Evolutionary conservation across 1,140 invertebrate genomes (phyloP).

Genomic region (Ectropis grisescens): DNA sequence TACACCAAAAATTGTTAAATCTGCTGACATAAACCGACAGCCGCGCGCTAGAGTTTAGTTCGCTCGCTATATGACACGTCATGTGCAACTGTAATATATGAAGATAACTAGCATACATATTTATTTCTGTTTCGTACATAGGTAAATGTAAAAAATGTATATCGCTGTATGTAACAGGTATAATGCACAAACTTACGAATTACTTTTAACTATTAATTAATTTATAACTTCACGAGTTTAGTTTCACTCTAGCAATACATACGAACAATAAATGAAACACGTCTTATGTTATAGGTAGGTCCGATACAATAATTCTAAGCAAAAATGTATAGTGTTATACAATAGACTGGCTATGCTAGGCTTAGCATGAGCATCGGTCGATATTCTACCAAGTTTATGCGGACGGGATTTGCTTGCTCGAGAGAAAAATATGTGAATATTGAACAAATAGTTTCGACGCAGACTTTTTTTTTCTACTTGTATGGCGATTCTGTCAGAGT

Average conservation of each 20-base stretch:
- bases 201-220: constrained; percentile 6
- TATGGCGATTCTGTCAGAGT: too few relatives aligned
- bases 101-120: constrained; percentile 38
- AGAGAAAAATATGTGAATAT: too few relatives aligned
- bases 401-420: constrained; percentile 9
- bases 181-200: constrained; percentile 59
- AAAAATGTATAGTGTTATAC: constrained; percentile 60
- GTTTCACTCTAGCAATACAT: constrained; percentile 37
- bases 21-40: too few relatives aligned
- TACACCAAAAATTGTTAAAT: too few relatives aligned
- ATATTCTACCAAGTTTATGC: too few relatives aligned
- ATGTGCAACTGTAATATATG: constrained; percentile 17
- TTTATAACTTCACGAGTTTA: constrained; percentile 21
- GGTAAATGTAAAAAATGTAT: constrained; percentile 46
- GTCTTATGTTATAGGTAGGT: constrained; percentile 62
- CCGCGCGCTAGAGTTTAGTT: too few relatives aligned
- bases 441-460: too few relatives aligned
- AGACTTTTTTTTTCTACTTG: too few relatives aligned
- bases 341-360: constrained; percentile 59
- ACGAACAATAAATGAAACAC: constrained; percentile 54
- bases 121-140: constrained; percentile 37
- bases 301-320: constrained; percentile 64
- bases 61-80: too few relatives aligned
- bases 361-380: too few relatives aligned
- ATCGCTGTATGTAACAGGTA: constrained; percentile 45